Percentiles rank a stretch among this genome's conserved stretches.
These are phyloP conservation scores for Sicus ferrugineus DNA, from an alignment of 2,888 invertebrate species.

Conservation along the genomic window DNA sequence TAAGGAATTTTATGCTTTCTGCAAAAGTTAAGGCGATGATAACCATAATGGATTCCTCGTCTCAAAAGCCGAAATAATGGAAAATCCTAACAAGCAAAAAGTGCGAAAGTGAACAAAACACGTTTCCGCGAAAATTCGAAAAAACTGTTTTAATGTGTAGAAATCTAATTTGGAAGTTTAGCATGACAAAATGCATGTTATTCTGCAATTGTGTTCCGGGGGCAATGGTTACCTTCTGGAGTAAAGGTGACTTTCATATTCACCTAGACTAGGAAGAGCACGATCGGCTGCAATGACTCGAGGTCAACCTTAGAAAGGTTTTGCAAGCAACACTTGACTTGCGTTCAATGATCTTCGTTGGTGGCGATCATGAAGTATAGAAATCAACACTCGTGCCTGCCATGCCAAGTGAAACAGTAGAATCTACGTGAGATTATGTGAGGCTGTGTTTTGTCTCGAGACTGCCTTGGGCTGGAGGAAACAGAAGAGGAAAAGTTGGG, in stretches of 20 bases:
- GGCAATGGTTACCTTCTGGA: too few relatives aligned
- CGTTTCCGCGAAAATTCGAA: background rate
- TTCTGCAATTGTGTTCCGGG: too few relatives aligned
- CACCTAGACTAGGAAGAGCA: background rate
- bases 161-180: too few relatives aligned
- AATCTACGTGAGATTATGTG: conserved; percentile 25
- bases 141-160: too few relatives aligned
- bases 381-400: background rate
- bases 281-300: background rate
- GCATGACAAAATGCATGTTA: too few relatives aligned
- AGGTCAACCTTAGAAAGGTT: background rate
- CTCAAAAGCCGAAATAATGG: conserved; percentile 38
- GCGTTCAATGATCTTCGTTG: too few relatives aligned
- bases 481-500: background rate
- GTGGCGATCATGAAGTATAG: too few relatives aligned
- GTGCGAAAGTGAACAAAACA: conserved; percentile 7
- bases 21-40: conserved; percentile 61
- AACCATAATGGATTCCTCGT: conserved; percentile 54
- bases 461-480: background rate
- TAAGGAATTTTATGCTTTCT: conserved; percentile 42
- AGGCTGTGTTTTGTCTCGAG: conserved; percentile 1
- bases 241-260: too few relatives aligned
- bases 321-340: too few relatives aligned
- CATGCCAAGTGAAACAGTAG: conserved; percentile 7
- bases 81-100: conserved; percentile 37